Base-by-base conservation (phyloP, 2,888 invertebrate genomes). In the Encarsia formosa region DNA sequence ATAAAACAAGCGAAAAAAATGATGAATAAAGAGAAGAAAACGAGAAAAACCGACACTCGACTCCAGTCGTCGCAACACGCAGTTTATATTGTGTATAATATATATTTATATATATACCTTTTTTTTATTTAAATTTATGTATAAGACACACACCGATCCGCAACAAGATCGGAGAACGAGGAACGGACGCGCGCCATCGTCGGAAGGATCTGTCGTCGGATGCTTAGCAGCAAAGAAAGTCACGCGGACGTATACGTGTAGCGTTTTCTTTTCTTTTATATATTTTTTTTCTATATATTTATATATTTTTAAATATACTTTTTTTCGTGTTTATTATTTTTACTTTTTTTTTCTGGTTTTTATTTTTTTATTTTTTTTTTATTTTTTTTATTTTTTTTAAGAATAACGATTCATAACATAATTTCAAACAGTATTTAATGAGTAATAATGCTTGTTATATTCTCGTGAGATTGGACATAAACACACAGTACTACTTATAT, bases 401-500 rank as follows among this genome's bases (percentile, higher is more conserved):
- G 43, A 54, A 56, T 55, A 56, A 53, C 53, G 55, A 55, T 55
- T 57, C 29, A 61, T 63, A 66, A 70, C 65, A 63, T 68, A 69
- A 66, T 65, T 70, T 69, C 65, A 70, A 70, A 70, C 68, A 70
- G 63, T 69, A 68, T 70, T 65, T 61, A 64, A 70, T 69, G 67
- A 68, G 67, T 70, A 70, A 71, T 71, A 71, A 71, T 71, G 69
- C 67, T 70, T 66, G 68, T 69, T 71, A 72, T 69, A 73, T 71
- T 71, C 70, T 68, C 70, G 70, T 72, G 71, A 73, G 67, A 69
- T 69, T 72, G 70, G 72, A 73, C 73, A 72, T 72, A 71, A 73
- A 73, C 72, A 73, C 73, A 73, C 72, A 71, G 68, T 72, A 73
- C 73, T 73, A 71, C 70, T 69, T 70, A 69, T 72, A 71, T 62